A percentile compares a stretch with the other conserved stretches of the same genome.
These are phyloP conservation scores for Bombyx mandarina DNA, from an alignment of 1,140 invertebrate genomes.

Conservation along the genomic window DNA sequence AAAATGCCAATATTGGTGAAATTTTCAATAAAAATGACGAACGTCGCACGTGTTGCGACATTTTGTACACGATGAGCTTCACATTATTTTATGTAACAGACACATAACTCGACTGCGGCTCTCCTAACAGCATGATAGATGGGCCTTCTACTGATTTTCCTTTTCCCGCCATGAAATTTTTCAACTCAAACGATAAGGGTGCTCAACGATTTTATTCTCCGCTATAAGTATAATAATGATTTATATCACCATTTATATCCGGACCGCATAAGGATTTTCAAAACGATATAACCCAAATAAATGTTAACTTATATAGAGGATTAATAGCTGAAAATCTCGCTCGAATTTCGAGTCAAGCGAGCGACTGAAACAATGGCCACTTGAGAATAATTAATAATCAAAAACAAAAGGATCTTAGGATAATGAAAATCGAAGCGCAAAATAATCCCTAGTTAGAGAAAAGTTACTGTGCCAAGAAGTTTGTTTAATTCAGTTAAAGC, in stretches of 20 bases:
- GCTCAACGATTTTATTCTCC: slow-evolving; percentile 29
- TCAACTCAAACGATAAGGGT: slow-evolving; percentile 49
- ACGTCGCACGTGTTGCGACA: slow-evolving; percentile 4
- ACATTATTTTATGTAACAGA: slow-evolving; percentile 41
- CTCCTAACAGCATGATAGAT: slow-evolving; percentile 40
- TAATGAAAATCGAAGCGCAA: neutral
- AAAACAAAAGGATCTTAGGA: too few relatives aligned
- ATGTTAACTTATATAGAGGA: slow-evolving; percentile 18
- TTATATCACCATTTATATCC: slow-evolving; percentile 23
- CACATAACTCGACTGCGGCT: slow-evolving; percentile 32
- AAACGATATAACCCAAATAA: slow-evolving; percentile 11
- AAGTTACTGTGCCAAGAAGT: neutral
- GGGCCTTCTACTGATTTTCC: slow-evolving; percentile 37
- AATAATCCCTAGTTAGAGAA: neutral
- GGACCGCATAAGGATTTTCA: slow-evolving; percentile 15
- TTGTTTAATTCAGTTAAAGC: neutral
- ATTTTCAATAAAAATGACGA: slow-evolving; percentile 8
- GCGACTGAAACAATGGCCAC: slow-evolving; percentile 25
- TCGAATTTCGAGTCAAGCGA: slow-evolving; percentile 17
- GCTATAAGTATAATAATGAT: slow-evolving; percentile 36
- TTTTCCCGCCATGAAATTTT: slow-evolving; percentile 41
- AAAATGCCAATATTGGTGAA: slow-evolving; percentile 3
- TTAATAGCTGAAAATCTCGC: slow-evolving; percentile 20
- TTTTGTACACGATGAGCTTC: slow-evolving; percentile 7
- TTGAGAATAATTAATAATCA: slow-evolving; percentile 25